phyloP scores from a whole-genome alignment of 2,888 invertebrate species.

The Lysandra bellargus region DNA sequence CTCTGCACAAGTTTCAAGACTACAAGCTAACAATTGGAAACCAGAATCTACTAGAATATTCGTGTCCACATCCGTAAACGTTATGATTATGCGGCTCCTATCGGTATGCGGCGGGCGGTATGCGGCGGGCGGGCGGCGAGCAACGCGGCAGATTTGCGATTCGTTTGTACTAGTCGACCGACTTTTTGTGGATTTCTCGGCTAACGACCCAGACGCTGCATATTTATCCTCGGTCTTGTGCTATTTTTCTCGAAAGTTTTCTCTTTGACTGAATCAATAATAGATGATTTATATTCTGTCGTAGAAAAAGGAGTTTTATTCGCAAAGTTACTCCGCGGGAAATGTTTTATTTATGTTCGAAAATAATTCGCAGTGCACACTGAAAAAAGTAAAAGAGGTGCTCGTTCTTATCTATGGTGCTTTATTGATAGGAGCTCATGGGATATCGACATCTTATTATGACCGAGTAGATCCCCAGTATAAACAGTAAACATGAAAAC shows the following conservation, averaged over 20 bases:
- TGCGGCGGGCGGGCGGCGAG: conserved; percentile 55
- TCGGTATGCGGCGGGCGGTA: conserved; percentile 32
- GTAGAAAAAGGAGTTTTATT: conserved; percentile 1
- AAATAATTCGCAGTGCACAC: not conserved
- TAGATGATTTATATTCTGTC: conserved; percentile 30
- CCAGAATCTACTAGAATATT: not conserved
- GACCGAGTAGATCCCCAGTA: too few species aligned
- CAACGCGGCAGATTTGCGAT: conserved; percentile 51
- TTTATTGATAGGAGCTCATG: not conserved
- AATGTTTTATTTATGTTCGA: not conserved
- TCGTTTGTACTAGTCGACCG: conserved; percentile 56
- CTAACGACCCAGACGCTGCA: conserved; percentile 68
- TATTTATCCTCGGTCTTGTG: conserved; percentile 62
- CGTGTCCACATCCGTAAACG: conserved; percentile 6
- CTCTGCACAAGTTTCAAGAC: too few species aligned
- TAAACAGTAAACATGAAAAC: too few species aligned
- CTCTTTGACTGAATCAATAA: conserved; percentile 29
- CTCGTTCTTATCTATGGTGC: not conserved
- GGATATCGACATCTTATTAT: not conserved
- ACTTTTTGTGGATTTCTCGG: conserved; percentile 69
- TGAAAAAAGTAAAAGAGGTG: not conserved
- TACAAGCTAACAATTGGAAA: not conserved
- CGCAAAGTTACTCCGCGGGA: not conserved
- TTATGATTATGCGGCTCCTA: conserved; percentile 33
- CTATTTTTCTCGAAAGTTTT: conserved; percentile 35